Evolutionary conservation across 2,797 vertebrate genomes (phyloP).

Genomic region (Sus cebifrons): DNA sequence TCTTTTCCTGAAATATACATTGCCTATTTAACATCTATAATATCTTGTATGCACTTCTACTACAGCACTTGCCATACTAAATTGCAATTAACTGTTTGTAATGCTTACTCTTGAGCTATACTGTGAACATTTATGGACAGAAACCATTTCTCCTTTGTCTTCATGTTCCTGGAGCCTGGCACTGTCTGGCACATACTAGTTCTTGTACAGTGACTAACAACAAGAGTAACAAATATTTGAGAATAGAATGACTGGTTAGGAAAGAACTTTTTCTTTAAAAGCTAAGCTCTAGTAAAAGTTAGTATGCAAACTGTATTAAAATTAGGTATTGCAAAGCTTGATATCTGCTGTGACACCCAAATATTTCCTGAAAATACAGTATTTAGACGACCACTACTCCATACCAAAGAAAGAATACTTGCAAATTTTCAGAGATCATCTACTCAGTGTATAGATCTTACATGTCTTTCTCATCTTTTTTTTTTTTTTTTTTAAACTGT

Average conservation of each 20-base stretch:
- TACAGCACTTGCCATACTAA: not conserved
- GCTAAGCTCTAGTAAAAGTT: slow-evolving; percentile 35
- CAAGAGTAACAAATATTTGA: slow-evolving; percentile 28
- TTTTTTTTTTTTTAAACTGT: slow-evolving; percentile 24
- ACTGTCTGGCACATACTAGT: not conserved
- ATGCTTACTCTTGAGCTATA: not conserved
- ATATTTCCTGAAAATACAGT: slow-evolving; percentile 59
- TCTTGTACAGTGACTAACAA: not conserved
- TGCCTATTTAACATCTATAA: not conserved
- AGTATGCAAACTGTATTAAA: slow-evolving; percentile 52
- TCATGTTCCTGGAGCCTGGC: not conserved
- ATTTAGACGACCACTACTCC: slow-evolving; percentile 20
- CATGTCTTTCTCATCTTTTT: slow-evolving; percentile 28
- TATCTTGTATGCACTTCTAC: not conserved
- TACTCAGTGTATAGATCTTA: not conserved
- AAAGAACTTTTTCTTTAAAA: slow-evolving; percentile 15
- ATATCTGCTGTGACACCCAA: slow-evolving; percentile 30
- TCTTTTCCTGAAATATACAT: slow-evolving; percentile 40
- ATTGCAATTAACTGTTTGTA: slow-evolving; percentile 45
- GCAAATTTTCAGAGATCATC: slow-evolving; percentile 25
- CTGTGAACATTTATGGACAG: not conserved
- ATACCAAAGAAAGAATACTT: slow-evolving; percentile 57
- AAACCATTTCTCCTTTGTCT: slow-evolving; percentile 56
- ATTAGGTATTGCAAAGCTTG: slow-evolving; percentile 33
- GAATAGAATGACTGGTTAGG: slow-evolving; percentile 21